Evolutionary conservation across 1,140 invertebrate genomes (phyloP), one percentile per base, ranked within the genome.

Genomic region (Drosophila aff.): DNA sequence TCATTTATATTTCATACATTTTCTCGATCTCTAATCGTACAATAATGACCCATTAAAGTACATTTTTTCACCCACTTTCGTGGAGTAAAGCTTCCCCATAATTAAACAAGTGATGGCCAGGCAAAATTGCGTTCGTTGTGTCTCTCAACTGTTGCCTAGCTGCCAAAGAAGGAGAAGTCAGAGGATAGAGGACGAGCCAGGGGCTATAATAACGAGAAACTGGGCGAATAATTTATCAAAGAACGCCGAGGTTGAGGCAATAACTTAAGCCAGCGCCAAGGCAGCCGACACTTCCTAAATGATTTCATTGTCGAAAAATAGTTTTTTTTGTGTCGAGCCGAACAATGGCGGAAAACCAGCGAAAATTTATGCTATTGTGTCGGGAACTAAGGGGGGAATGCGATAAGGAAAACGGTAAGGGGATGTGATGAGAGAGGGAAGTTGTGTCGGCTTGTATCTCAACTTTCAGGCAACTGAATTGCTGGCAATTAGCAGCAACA

Each of bases 231-330:
- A 89, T 87, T 89, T 84, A 89, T 87, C 84, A 90, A 90, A 79
- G 85, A 89, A 47, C 82, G 82, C 57, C 46, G 72, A 82, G 79
- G 62, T 66, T 44, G 63, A 44, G 57, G 80, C 72, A 63, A 76
- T 82, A 86, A 81, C 62, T 86, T 68, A 69, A 38, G 77, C 57
- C 50, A 71, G 57, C 68, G 72, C 44, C 68, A 55, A 55, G 53
- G 46, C 66, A 50, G 43, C 71, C 86, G 78, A 86, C 86, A 91
- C 81, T 79, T 79, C 67, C 71, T 82, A 81, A 91, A 89, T 91
- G 82, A 90, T 79, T 91, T 89, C 86, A 86, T 85, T 85, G 82
- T 79, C 75, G 65, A 71, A 79, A 84, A 79, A 82, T 91, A 89
- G 84, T 89, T 85, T 64, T 64, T 63, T 57, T 50, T 16, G 26